Evolutionary conservation across 2,113 vertebrate genomes (phyloP).

Genomic region (Pseudolaguvia tuberculata): DNA sequence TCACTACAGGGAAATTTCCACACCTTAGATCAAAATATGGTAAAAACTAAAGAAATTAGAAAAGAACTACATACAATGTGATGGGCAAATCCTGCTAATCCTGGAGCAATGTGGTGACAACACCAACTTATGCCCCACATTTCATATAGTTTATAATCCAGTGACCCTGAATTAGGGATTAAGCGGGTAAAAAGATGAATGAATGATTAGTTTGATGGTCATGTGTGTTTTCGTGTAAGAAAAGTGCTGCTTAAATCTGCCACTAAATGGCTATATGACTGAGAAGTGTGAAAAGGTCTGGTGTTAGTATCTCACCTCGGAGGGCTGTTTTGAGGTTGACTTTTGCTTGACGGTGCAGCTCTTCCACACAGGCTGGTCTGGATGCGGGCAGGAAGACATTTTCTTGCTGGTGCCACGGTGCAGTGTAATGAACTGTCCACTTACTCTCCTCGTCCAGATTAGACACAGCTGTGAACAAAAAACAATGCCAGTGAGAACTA

Average conservation of each 20-base stretch:
- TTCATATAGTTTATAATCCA: too few relatives aligned
- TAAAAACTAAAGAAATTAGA: background rate
- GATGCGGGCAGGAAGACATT: constrained; percentile 88
- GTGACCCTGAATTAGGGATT: too few relatives aligned
- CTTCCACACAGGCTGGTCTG: constrained; percentile 88
- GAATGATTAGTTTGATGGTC: background rate
- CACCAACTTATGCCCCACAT: background rate
- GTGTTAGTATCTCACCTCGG: constrained; percentile 89
- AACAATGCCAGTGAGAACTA: background rate
- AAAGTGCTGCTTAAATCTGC: background rate
- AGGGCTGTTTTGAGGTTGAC: constrained; percentile 94
- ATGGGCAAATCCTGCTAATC: background rate
- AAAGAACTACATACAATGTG: background rate
- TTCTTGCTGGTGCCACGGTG: constrained; percentile 95
- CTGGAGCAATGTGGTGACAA: background rate
- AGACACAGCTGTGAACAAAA: constrained; percentile 79
- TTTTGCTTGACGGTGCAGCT: constrained; percentile 93
- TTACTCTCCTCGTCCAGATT: constrained; percentile 95
- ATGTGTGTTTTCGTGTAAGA: background rate
- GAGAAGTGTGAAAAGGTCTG: background rate
- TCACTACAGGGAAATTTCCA: background rate
- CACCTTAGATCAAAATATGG: background rate
- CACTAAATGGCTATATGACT: background rate
- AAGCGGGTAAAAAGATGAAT: too few relatives aligned
- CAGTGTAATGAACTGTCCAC: constrained; percentile 94